Base-by-base conservation (phyloP, 2,797 vertebrate species). In the Pangasius krempfi region DNA sequence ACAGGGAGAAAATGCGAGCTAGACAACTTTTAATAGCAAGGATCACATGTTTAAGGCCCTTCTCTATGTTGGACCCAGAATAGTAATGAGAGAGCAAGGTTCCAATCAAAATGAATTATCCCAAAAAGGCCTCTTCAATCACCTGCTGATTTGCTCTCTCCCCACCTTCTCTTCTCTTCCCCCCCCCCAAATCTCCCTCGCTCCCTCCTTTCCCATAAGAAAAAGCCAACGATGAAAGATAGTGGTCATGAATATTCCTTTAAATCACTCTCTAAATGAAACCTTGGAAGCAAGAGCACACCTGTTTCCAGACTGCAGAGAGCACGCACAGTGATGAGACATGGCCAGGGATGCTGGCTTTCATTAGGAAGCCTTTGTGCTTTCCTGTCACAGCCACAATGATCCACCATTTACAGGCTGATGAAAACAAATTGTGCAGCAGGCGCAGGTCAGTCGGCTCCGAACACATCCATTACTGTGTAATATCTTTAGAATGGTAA, bases 81-180 rank as follows among this genome's bases (percentile, higher is more conserved):
- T 90, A 93, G 95, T 96, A 96, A 96, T 96, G 94, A 96, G 94
- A 94, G 94, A 91, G 91, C 92, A 90, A 94, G 94, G 95, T 92
- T 95, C 96, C 95, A 98, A 98, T 98, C 96, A 97, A 95, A 96
- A 93, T 93, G 96, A 97, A 97, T 97, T 94, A 97, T 96, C 95
- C 94, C 87, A 92, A 92, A 92, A 94, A 94, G 95, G 93, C 94
- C 95, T 96, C 96, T 97, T 96, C 96, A 97, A 95, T 97, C 96
- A 97, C 94, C 91, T 88, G 86, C 92, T 95, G 93, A 95, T 95
- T 95, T 95, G 94, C 92, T 52, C 94, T 92, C 92, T 95, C 96
- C 47, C 83, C 44, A 70, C 13, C 13, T 14, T 14, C 54, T 54
- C 14, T 5, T 5, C 60, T 27, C 2, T 47, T 6, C 95, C 93